Conservation (phyloP, 53 echinoderm and acorn worm genomes). For the Apostichopus leukothele region DNA sequence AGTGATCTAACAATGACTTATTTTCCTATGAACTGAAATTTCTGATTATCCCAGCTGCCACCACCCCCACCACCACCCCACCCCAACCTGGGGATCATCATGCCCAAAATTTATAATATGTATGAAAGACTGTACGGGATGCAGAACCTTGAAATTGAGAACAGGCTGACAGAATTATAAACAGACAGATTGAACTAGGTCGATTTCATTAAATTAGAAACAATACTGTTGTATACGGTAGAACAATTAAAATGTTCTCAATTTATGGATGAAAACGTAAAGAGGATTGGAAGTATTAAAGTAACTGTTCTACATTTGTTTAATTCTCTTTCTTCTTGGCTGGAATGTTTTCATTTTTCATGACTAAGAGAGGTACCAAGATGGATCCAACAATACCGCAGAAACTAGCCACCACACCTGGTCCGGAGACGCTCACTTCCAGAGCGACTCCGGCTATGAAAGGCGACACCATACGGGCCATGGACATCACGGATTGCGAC, state of each 20-base stretch:
- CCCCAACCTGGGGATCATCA: too few species aligned
- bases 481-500: slow-evolving; percentile 75
- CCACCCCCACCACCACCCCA: too few species aligned
- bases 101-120: too few species aligned
- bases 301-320: neutral
- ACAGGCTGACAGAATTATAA: too few species aligned
- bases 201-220: too few species aligned
- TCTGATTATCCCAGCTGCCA: too few species aligned
- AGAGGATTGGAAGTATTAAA: neutral
- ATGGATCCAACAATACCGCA: slow-evolving; percentile 40
- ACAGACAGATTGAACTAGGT: too few species aligned
- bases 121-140: too few species aligned
- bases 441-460: slow-evolving; percentile 69
- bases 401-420: slow-evolving; percentile 56
- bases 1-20: too few species aligned
- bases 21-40: too few species aligned
- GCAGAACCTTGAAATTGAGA: too few species aligned
- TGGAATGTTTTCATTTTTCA: neutral
- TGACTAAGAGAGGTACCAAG: slow-evolving; percentile 17
- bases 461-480: slow-evolving; percentile 70
- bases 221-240: too few species aligned
- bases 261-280: neutral
- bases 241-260: neutral
- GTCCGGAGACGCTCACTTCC: slow-evolving; percentile 66
- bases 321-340: slow-evolving; percentile 5